Conservation (phyloP, 2,113 vertebrate genomes). For the Eulemur rufifrons region DNA sequence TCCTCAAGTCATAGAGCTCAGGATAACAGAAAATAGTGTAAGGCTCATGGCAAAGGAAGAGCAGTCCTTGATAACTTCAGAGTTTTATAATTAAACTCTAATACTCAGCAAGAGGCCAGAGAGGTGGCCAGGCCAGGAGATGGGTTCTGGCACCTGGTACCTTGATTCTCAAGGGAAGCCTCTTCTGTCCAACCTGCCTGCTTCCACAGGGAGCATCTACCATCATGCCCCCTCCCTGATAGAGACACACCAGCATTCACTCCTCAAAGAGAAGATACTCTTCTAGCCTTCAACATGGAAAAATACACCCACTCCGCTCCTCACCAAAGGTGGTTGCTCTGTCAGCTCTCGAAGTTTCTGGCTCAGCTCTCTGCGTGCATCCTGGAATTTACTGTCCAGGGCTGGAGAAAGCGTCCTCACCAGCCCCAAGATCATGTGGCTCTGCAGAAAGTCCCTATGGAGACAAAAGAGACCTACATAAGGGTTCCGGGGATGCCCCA, state of each 20-base stretch:
- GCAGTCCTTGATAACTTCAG: not conserved
- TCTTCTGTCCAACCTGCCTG: not conserved
- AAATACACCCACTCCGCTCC: not conserved
- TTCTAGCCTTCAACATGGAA: too few relatives aligned
- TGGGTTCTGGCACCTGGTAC: not conserved
- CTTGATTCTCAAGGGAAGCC: not conserved
- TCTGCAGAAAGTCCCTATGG: conserved; percentile 78
- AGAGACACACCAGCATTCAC: not conserved
- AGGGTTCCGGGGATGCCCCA: not conserved
- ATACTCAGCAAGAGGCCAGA: not conserved
- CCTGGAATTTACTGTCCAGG: conserved; percentile 82
- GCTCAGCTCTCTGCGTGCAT: conserved; percentile 75
- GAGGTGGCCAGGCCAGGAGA: not conserved
- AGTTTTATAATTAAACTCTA: not conserved
- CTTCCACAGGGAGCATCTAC: not conserved
- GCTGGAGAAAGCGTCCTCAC: conserved; percentile 83
- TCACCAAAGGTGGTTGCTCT: conserved; percentile 65
- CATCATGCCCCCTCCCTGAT: accelerated
- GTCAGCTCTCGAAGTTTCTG: conserved; percentile 75
- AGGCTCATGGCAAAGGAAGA: not conserved
- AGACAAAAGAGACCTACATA: not conserved
- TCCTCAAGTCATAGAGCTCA: not conserved
- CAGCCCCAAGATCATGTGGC: conserved; percentile 85
- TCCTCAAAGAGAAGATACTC: not conserved
- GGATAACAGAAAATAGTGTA: not conserved